phyloP scores from a whole-genome alignment of 2,888 invertebrate species.

The Spilarctia lutea region DNA sequence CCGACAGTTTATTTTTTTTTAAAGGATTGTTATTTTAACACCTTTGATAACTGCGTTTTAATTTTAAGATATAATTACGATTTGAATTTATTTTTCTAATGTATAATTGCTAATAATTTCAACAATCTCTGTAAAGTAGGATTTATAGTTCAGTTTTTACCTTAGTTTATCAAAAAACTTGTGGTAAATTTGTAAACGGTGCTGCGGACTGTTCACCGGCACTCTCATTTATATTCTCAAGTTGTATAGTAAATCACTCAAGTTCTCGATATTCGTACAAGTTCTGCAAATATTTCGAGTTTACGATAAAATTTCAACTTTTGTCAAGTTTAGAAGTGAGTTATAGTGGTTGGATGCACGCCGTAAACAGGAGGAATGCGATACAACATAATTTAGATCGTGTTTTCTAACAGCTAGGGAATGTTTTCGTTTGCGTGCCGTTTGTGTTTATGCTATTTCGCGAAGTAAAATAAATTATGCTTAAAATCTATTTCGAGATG shows the following conservation, averaged over 20 bases:
- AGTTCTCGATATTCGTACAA: slow-evolving; percentile 61
- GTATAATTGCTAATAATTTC: too few relatives aligned
- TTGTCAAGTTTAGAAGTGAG: slow-evolving; percentile 69
- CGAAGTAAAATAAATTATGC: slow-evolving; percentile 47
- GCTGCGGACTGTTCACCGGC: slow-evolving; percentile 40
- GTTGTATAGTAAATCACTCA: slow-evolving; percentile 70
- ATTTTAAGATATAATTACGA: too few relatives aligned
- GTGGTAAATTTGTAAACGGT: slow-evolving; percentile 39
- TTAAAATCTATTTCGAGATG: slow-evolving; percentile 46
- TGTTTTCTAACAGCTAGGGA: slow-evolving; percentile 22
- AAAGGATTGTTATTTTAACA: too few relatives aligned
- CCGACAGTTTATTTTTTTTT: too few relatives aligned
- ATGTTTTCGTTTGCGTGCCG: slow-evolving; percentile 28
- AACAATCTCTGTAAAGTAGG: neutral
- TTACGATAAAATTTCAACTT: slow-evolving; percentile 75
- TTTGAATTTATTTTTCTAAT: too few relatives aligned
- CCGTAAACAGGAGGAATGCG: slow-evolving; percentile 43
- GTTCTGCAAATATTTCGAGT: slow-evolving; percentile 68
- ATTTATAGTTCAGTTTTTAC: neutral
- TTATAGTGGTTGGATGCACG: slow-evolving; percentile 62
- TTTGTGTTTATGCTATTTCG: slow-evolving; percentile 37
- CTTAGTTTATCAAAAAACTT: slow-evolving; percentile 20
- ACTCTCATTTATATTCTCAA: slow-evolving; percentile 59
- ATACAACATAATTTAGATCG: slow-evolving; percentile 29
- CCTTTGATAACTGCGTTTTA: too few relatives aligned